phyloP scores from a whole-genome alignment of 2,888 invertebrate genomes.

The Hypercompe scribonia region DNA sequence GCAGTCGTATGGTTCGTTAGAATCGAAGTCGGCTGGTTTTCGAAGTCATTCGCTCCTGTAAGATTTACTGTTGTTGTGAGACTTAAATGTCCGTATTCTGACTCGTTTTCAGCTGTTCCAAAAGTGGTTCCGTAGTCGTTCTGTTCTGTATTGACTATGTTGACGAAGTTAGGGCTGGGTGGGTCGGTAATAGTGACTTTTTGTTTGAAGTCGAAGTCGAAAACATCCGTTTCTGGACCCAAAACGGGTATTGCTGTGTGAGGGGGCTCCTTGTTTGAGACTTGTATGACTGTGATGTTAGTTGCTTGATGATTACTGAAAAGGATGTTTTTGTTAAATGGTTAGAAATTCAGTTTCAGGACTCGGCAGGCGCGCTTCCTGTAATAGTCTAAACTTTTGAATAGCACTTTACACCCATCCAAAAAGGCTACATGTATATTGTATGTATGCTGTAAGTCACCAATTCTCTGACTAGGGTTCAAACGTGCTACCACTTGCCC shows the following conservation, averaged over 20 bases:
- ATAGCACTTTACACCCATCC: too few relatives aligned
- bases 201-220: slow-evolving; percentile 74
- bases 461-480: too few relatives aligned
- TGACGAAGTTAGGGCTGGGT: slow-evolving; percentile 64
- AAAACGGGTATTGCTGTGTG: slow-evolving; percentile 80
- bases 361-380: too few relatives aligned
- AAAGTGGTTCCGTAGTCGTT: slow-evolving; percentile 77
- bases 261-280: slow-evolving; percentile 82
- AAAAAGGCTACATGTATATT: too few relatives aligned
- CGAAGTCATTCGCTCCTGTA: slow-evolving; percentile 56
- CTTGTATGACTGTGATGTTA: slow-evolving; percentile 88
- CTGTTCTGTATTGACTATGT: slow-evolving; percentile 78
- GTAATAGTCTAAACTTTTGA: too few relatives aligned
- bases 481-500: too few relatives aligned
- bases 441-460: too few relatives aligned
- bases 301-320: slow-evolving; percentile 68
- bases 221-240: slow-evolving; percentile 69
- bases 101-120: slow-evolving; percentile 50
- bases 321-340: background rate
- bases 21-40: slow-evolving; percentile 10
- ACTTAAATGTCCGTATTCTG: slow-evolving; percentile 79
- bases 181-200: slow-evolving; percentile 51
- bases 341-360: background rate
- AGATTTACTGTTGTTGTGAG: slow-evolving; percentile 77
- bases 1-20: slow-evolving; percentile 26